A percentile compares a stretch with the other conserved stretches of the same genome.
phyloP scores from a whole-genome alignment of 2,113 vertebrate species.

The Ammospiza caudacuta region DNA sequence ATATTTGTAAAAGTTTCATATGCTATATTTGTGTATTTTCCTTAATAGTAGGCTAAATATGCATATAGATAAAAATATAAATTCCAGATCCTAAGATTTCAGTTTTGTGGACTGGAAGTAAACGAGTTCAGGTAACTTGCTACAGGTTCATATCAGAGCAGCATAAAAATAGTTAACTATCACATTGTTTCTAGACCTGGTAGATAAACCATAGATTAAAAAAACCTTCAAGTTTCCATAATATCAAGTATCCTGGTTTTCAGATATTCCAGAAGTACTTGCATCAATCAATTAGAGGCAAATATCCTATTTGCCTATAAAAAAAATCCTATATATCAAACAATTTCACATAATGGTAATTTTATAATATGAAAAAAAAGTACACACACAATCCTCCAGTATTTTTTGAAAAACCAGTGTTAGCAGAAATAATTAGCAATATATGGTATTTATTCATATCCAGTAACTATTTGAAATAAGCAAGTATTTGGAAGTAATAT shows the following conservation, averaged over 20 bases:
- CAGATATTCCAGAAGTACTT: not conserved
- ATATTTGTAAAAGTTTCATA: not conserved
- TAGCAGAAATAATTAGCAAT: not conserved
- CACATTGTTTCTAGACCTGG: not conserved
- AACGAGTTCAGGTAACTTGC: not conserved
- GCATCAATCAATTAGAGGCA: not conserved
- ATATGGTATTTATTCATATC: not conserved
- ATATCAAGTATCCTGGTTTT: not conserved
- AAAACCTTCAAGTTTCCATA: not conserved
- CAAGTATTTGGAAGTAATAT: not conserved
- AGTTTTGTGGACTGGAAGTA: not conserved
- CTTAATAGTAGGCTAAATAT: not conserved
- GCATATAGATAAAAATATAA: not conserved
- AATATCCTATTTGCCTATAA: not conserved
- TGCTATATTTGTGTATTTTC: not conserved
- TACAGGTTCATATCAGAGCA: not conserved
- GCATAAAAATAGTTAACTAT: not conserved
- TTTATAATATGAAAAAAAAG: not conserved
- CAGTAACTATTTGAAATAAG: not conserved
- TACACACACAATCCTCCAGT: accelerated
- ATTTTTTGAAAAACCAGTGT: not conserved
- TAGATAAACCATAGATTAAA: not conserved
- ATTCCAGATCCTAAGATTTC: not conserved
- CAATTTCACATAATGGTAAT: not conserved
- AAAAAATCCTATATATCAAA: not conserved